These are phyloP conservation scores for Trisateles emortualis DNA, from an alignment of 2,888 invertebrate species.

Conservation along the genomic window DNA sequence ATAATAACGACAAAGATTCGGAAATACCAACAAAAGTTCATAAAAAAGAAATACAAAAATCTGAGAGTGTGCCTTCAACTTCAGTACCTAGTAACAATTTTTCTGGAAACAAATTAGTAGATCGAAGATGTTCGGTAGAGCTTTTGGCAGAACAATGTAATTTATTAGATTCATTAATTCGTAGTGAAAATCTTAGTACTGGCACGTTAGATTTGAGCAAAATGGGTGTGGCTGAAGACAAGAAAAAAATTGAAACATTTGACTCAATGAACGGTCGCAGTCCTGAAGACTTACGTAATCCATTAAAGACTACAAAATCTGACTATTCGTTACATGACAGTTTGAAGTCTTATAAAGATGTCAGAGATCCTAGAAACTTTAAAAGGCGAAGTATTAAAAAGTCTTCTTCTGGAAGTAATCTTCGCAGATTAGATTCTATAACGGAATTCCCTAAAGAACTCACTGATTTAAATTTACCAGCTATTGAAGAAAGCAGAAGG, in stretches of 20 bases:
- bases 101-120: constrained; percentile 60
- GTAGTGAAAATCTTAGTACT: constrained; percentile 83
- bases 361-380: constrained; percentile 50
- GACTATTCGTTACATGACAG: constrained; percentile 78
- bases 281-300: constrained; percentile 54
- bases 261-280: constrained; percentile 50
- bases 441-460: constrained; percentile 75
- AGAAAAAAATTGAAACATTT: constrained; percentile 38
- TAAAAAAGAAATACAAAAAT: constrained; percentile 19
- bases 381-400: constrained; percentile 77
- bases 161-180: constrained; percentile 83
- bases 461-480: constrained; percentile 62
- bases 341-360: constrained; percentile 59
- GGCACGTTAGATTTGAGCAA: constrained; percentile 78
- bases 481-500: constrained; percentile 79
- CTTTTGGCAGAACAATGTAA: constrained; percentile 86
- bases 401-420: constrained; percentile 76
- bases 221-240: constrained; percentile 63
- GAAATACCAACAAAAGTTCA: constrained; percentile 30
- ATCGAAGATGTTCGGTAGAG: constrained; percentile 86
- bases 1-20: constrained; percentile 75
- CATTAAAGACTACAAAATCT: constrained; percentile 77
- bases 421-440: constrained; percentile 79
- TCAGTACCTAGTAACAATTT: constrained; percentile 32
- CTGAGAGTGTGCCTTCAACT: constrained; percentile 39